Conservation (phyloP, 2,888 invertebrate genomes). For the Polydrusus pterygomalis region DNA sequence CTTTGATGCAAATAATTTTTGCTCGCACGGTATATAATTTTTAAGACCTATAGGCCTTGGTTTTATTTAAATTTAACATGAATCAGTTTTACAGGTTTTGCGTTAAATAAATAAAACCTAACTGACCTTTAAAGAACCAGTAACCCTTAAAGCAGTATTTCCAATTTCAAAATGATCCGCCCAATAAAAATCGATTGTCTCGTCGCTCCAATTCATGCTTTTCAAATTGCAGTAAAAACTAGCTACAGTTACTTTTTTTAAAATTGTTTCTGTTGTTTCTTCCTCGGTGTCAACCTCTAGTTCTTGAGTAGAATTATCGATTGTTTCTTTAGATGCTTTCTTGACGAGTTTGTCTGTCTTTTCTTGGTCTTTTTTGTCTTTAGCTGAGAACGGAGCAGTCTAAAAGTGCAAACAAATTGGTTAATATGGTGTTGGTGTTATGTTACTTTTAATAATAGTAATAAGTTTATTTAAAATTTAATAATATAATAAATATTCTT, state of each 20-base stretch:
- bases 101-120: too few species aligned
- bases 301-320: neutral
- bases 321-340: constrained; percentile 43
- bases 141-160: constrained; percentile 65
- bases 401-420: constrained; percentile 7
- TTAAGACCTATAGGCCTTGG: too few species aligned
- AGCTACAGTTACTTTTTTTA: constrained; percentile 70
- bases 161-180: constrained; percentile 69
- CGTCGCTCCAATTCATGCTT: constrained; percentile 75
- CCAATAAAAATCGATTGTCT: constrained; percentile 76
- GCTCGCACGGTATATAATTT: too few species aligned
- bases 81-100: too few species aligned
- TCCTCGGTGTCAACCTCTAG: constrained; percentile 49
- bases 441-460: too few species aligned
- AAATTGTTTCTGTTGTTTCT: constrained; percentile 60
- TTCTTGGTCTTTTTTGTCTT: constrained; percentile 33
- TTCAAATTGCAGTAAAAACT: constrained; percentile 73
- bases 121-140: constrained; percentile 66
- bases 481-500: too few species aligned
- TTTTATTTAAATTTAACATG: too few species aligned
- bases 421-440: too few species aligned
- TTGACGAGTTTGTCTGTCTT: constrained; percentile 49
- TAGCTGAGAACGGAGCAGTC: constrained; percentile 4
- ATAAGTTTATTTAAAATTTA: too few species aligned
- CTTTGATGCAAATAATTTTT: too few species aligned